Evolutionary conservation across 2,888 invertebrate genomes (phyloP).

Genomic region (Dascillus cervinus): DNA sequence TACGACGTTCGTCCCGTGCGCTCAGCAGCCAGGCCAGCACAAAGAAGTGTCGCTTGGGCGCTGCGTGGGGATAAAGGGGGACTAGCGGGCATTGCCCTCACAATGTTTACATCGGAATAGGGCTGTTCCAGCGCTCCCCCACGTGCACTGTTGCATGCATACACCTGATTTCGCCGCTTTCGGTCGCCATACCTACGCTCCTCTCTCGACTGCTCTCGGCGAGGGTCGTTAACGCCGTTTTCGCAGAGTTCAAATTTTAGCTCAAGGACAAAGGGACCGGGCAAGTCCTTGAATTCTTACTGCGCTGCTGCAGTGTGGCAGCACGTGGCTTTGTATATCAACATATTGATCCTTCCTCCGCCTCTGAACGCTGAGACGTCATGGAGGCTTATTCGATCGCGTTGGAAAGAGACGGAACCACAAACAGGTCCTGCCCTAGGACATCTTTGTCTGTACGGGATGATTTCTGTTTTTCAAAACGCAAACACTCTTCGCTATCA

Average conservation of each 20-base stretch:
- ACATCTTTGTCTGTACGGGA: too few relatives aligned
- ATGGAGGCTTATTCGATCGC: too few relatives aligned
- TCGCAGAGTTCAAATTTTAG: conserved; percentile 1
- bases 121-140: conserved; percentile 26
- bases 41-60: conserved; percentile 9
- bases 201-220: background rate
- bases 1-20: background rate
- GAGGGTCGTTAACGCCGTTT: background rate
- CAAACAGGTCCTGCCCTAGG: too few relatives aligned
- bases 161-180: conserved; percentile 12
- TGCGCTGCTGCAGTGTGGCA: conserved; percentile 9
- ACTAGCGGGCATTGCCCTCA: conserved; percentile 32
- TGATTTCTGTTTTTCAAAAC: too few relatives aligned
- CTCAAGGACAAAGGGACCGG: conserved; percentile 15
- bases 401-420: too few relatives aligned
- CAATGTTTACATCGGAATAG: conserved; percentile 40
- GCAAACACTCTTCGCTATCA: too few relatives aligned
- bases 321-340: conserved; percentile 29
- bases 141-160: conserved; percentile 18
- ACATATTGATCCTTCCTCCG: conserved; percentile 36
- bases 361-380: too few relatives aligned
- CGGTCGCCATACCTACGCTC: too few relatives aligned
- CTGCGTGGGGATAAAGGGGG: conserved; percentile 6
- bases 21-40: conserved; percentile 2
- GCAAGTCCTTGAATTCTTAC: background rate